Evolutionary conservation across 1,140 invertebrate species (phyloP), one percentile per base, ranked within the genome.

Genomic region (Neuroterus valhalla): DNA sequence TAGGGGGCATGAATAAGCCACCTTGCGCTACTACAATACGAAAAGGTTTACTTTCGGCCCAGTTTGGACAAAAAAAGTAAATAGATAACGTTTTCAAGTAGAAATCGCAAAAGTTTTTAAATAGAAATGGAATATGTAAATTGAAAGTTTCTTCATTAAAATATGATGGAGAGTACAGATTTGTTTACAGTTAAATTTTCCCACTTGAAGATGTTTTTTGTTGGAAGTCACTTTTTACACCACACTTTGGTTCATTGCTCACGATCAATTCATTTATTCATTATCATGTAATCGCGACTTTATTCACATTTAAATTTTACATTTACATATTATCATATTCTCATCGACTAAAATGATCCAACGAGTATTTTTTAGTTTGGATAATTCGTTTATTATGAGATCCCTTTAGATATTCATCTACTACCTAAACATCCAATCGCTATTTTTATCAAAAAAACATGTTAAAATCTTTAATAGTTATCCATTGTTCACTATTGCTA

Each of bases 401-500:
- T 80, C 84, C 85, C 78, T 84, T 82, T 87, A 87, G 85, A 88
- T 88, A 87, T 88, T 62, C 82, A 89, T 84, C 83, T 88, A 87
- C 84, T 84, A 84, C 82, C 85, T 88, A 89, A 89, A 88, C 87
- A 89, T 88, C 82, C 86, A 87, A 89, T 89, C 84, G 87, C 88
- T 89, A 89, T 89, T 89, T 89, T 89, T 89, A 89, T 89, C 87
- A 86, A 87, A 85, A 84, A 86, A 88, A 87, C 81, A 87, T 88
- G 87, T 89, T 89, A 87, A 89, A 88, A 86, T 87, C 87, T 88
- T 89, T 88, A 87, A 89, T 87, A 89, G 86, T 89, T 89, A 89
- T 89, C 87, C 86, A 89, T 87, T 89, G 87, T 89, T 89, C 87
- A 89, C 87, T 89, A 89, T 89, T 89, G 87, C 87, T 89, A 89